Evolutionary conservation across 2,888 invertebrate genomes (phyloP).

Genomic region (Phlogophora meticulosa): DNA sequence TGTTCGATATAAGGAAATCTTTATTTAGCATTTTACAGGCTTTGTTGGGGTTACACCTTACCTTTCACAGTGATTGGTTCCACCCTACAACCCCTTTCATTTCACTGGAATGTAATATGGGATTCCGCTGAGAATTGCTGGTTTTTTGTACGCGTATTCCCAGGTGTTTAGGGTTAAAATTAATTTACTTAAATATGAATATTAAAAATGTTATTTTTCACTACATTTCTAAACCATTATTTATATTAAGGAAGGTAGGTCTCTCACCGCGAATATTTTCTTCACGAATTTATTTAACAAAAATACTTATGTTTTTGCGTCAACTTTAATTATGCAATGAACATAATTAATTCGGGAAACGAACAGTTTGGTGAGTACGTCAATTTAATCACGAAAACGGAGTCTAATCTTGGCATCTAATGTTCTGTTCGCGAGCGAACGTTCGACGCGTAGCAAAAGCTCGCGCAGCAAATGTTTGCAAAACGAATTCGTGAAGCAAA

Average conservation of each 20-base stretch:
- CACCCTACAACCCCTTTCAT: slow-evolving; percentile 68
- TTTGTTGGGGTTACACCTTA: slow-evolving; percentile 75
- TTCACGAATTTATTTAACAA: too few relatives aligned
- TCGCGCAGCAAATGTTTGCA: too few relatives aligned
- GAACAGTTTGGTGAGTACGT: not conserved
- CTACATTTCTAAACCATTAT: too few relatives aligned
- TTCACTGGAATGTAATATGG: slow-evolving; percentile 54
- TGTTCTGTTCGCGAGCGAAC: too few relatives aligned
- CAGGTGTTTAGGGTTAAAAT: not conserved
- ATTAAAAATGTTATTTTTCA: not conserved
- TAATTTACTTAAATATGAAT: not conserved
- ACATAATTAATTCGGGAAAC: not conserved
- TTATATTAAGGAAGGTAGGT: too few relatives aligned
- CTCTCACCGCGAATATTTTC: too few relatives aligned
- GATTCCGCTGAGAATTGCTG: slow-evolving; percentile 27
- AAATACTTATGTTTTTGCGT: too few relatives aligned
- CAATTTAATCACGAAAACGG: too few relatives aligned
- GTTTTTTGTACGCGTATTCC: slow-evolving; percentile 21
- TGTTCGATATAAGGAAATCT: slow-evolving; percentile 72
- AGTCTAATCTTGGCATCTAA: not conserved
- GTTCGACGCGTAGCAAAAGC: too few relatives aligned
- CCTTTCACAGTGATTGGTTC: slow-evolving; percentile 83
- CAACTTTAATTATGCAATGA: too few relatives aligned
- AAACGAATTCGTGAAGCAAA: not conserved
- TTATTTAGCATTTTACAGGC: slow-evolving; percentile 75